These are phyloP conservation scores for Glomeris marginata DNA, from an alignment of 2,888 invertebrate species.

Conservation along the genomic window DNA sequence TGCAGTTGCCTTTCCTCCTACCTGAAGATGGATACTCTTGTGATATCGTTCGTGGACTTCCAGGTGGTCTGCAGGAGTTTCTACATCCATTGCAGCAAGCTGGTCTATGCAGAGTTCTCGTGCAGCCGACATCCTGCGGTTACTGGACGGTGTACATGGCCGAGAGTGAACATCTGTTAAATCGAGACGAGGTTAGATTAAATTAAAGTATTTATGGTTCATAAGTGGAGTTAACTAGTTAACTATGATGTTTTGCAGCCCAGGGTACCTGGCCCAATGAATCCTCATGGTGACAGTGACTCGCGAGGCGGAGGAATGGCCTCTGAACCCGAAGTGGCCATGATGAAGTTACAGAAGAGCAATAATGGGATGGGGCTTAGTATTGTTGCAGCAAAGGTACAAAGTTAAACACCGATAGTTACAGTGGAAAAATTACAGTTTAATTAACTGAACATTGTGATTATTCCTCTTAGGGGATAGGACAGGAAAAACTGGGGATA, in stretches of 20 bases:
- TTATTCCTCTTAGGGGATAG: conserved; percentile 48
- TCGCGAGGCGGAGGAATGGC: conserved; percentile 30
- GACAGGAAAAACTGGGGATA: conserved; percentile 76
- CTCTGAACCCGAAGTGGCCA: conserved; percentile 53
- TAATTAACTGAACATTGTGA: conserved; percentile 31
- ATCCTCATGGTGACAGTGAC: conserved; percentile 11
- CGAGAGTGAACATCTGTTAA: conserved; percentile 21
- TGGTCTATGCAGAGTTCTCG: conserved; percentile 75
- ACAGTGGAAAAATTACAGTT: background rate
- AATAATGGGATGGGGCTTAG: conserved; percentile 95
- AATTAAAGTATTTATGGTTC: background rate
- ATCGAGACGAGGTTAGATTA: conserved; percentile 2
- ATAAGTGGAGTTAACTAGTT: background rate
- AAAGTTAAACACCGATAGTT: no score
- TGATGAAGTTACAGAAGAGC: conserved; percentile 82
- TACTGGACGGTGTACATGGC: conserved; percentile 92
- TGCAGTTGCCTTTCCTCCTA: conserved; percentile 76
- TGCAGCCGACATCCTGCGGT: conserved; percentile 79
- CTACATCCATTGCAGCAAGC: conserved; percentile 65
- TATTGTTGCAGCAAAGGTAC: conserved; percentile 91
- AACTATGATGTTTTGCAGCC: conserved; percentile 1
- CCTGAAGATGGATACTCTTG: conserved; percentile 98
- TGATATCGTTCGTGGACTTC: conserved; percentile 86
- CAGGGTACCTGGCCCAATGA: conserved; percentile 11
- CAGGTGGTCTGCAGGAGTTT: conserved; percentile 70